Evolutionary conservation across 2,113 vertebrate species (phyloP), one percentile per base, ranked within the genome.

Genomic region (Pterocles orientalis): DNA sequence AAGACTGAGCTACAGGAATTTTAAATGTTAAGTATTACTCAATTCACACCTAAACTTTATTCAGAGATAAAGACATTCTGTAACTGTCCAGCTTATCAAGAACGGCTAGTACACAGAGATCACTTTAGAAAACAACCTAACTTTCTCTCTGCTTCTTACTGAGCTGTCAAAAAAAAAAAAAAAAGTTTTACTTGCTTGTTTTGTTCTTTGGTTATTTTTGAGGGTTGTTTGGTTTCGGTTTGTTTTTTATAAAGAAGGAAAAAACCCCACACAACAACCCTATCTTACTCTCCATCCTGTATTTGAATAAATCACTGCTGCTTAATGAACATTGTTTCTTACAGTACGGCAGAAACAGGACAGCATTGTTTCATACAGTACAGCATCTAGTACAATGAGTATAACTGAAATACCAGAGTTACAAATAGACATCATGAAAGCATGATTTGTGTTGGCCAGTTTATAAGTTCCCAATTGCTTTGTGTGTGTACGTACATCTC

Each of bases 321-420:
- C 34, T 61, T 53, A 33, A 64, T 14, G 10, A 89, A 41, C 20
- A 65, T 8, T 48, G 10, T 17, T 77, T 58, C 12, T 68, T 65
- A 51, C 3, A 41, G 16, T 34, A 31, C 4, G 10, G 17, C 14
- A 3, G 7, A 64, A 85, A 47, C 13, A 41, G 4, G 3, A 60
- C 2, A 58, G 5, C 1, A 3, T 6, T 79, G 83, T 62, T 73
- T 47, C 56, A 88, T 33, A 13, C 1, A 39, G 15, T 31, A 50
- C 3, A 65, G 21, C 33, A 41, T 6, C 20, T 1, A 68, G 13
- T 5, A 3, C 18, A 75, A 1, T 3, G 2, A 69, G 3, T 13
- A 26, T 10, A 86, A 60, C 57, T 9, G 7, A 61, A 82, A 48
- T 18, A 69, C 9, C 26, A 28, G 2, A 18, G 18, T 33, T 29